Evolutionary conservation across 2,797 vertebrate genomes (phyloP), one percentile per base, ranked within the genome.

Genomic region (Mastacembelus armatus): DNA sequence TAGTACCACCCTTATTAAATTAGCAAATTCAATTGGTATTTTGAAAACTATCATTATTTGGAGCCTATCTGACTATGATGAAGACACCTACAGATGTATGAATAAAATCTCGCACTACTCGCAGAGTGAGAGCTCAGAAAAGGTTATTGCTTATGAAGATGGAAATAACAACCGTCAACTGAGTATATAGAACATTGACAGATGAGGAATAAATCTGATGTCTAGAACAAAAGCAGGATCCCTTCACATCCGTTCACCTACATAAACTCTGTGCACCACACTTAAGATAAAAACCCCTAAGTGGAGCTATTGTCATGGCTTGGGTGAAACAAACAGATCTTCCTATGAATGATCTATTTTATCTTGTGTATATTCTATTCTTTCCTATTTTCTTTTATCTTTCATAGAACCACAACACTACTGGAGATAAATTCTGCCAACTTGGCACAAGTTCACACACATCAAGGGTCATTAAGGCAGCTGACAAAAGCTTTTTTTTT

Each of bases 371-470:
- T 42, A 43, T 62, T 62, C 54, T 44, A 36, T 80, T 72, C 33
- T 68, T 1, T 57, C 57, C 19, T 55, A 51, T 48, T 78, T 75
- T 78, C 72, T 79, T 84, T 83, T 52, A 83, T 84, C 71, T 80
- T 74, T 71, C 44, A 16, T 39, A 61, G 69, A 81, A 73, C 58
- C 61, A 69, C 52, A 73, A 74, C 75, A 43, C 66, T 52, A 73
- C 84, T 52, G 56, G 80, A 86, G 75, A 91, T 78, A 86, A 85
- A 88, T 77, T 24, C 56, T 59, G 49, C 66, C 69, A 85, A 66
- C 75, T 82, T 86, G 80, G 86, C 87, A 71, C 66, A 64, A 70
- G 78, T 88, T 89, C 84, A 88, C 74, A 82, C 80, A 78, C 76
- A 82, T 69, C 69, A 71, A 77, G 77, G 78, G 73, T 88, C 80